A percentile compares a stretch with the other conserved stretches of the same genome.
Conservation (phyloP, 2,113 vertebrate genomes). For the Pachyramphus minor region DNA sequence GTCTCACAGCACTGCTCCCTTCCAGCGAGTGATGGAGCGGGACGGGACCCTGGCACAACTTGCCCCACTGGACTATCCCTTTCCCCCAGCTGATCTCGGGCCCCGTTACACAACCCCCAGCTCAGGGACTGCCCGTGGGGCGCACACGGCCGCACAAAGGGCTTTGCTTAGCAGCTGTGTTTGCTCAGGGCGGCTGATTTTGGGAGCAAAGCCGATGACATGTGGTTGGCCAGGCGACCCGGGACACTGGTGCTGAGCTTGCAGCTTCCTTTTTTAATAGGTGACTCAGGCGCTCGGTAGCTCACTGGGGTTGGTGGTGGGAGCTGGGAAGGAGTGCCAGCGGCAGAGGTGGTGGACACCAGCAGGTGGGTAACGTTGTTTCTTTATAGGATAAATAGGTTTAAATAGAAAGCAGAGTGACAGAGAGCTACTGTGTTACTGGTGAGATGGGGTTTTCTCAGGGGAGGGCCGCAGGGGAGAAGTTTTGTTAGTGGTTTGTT, state of each 20-base stretch:
- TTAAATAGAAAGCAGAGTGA: not conserved
- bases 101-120: not conserved
- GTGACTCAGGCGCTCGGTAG: constrained; percentile 44
- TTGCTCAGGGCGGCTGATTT: constrained; percentile 69
- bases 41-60: not conserved
- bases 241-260: constrained; percentile 74
- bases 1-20: accelerated
- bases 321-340: constrained; percentile 44
- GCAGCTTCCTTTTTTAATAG: constrained; percentile 74
- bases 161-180: constrained; percentile 69
- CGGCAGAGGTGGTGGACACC: constrained; percentile 17
- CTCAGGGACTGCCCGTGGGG: not conserved
- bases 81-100: not conserved
- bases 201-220: constrained; percentile 67
- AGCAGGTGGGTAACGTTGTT: constrained; percentile 60
- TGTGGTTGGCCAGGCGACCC: constrained; percentile 66
- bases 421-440: not conserved
- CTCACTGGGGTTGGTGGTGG: constrained; percentile 39
- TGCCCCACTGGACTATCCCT: not conserved
- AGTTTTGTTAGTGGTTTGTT: not conserved
- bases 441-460: not conserved
- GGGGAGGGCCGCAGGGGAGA: not conserved
- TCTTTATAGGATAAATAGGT: not conserved
- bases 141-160: constrained; percentile 32
- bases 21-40: accelerated